A percentile compares a stretch with the other conserved stretches of the same genome.
Conservation (phyloP, 2,797 vertebrate species). For the Hydrophis major region DNA sequence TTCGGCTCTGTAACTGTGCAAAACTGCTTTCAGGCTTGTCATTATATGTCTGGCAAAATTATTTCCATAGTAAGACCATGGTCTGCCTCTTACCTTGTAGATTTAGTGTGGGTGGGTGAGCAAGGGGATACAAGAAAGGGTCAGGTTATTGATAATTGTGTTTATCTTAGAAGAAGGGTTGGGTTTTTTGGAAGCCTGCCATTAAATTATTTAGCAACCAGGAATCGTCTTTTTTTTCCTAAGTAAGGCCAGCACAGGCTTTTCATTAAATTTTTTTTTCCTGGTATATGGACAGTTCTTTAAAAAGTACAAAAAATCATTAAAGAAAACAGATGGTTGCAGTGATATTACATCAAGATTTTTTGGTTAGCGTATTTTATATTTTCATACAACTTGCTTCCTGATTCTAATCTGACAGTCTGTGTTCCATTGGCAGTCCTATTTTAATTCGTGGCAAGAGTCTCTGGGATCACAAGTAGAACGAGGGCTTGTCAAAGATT, state of each 20-base stretch:
- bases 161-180: not conserved
- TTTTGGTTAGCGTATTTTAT: not conserved
- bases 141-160: not conserved
- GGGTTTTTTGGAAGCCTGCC: not conserved
- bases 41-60: not conserved
- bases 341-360: not conserved
- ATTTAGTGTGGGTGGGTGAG: not conserved
- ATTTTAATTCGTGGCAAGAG: not conserved
- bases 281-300: not conserved
- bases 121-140: not conserved
- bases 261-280: not conserved
- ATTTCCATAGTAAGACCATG: not conserved
- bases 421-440: not conserved
- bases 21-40: not conserved
- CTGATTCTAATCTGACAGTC: not conserved
- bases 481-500: not conserved
- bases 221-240: not conserved
- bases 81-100: not conserved
- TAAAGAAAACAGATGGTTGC: not conserved
- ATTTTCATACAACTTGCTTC: not conserved
- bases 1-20: not conserved
- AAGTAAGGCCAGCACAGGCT: not conserved
- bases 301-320: not conserved
- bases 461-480: not conserved
- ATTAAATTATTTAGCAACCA: not conserved